These are phyloP conservation scores for Prunella himalayana DNA, from an alignment of 2,113 vertebrate species.

Conservation along the genomic window DNA sequence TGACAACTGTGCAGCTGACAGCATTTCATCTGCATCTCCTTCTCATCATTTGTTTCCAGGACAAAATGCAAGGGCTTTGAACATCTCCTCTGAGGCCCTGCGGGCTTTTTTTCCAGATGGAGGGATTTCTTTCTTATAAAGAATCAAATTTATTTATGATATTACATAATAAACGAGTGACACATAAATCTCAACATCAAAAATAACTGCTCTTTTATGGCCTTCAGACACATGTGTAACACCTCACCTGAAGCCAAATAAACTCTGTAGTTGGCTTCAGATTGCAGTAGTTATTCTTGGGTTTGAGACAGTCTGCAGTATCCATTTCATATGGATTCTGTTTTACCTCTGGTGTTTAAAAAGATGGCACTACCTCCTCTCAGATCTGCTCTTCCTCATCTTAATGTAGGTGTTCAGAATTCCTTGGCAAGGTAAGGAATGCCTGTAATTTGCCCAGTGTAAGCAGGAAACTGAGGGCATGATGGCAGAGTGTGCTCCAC, in stretches of 20 bases:
- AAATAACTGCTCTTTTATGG: neutral
- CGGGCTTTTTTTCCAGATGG: neutral
- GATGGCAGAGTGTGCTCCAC: neutral
- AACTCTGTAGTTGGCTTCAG: neutral
- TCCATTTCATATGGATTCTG: neutral
- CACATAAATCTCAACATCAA: neutral
- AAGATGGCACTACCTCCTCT: neutral
- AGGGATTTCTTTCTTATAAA: neutral
- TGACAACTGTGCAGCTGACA: neutral
- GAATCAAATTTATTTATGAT: neutral
- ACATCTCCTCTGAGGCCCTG: neutral
- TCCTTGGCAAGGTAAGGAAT: neutral
- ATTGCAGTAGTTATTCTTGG: neutral
- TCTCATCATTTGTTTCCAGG: neutral
- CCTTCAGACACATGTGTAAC: neutral
- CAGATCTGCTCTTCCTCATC: neutral
- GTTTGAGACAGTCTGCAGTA: neutral
- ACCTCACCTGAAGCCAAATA: constrained; percentile 7
- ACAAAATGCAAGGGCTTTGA: neutral
- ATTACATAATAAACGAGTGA: neutral
- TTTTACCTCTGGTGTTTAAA: neutral
- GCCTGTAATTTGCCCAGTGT: neutral
- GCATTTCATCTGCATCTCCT: neutral
- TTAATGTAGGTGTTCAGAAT: neutral
- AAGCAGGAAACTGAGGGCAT: neutral